Evolutionary conservation across 1,140 invertebrate species (phyloP).

Genomic region (Brachionus koreanus): DNA sequence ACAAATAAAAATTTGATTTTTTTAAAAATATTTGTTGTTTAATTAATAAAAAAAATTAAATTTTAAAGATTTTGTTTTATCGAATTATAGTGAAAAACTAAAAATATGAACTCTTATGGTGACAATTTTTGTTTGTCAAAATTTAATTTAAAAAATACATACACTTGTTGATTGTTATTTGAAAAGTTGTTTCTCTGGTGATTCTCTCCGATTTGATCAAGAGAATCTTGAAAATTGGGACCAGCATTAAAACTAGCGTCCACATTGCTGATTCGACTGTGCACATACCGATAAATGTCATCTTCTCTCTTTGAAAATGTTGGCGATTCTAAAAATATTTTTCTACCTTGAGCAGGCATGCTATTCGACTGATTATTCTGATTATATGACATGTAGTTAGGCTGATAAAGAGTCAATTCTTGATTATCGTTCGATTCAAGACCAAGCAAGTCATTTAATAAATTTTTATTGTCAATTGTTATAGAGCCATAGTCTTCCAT

Average conservation of each 20-base stretch:
- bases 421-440: constrained; percentile 10
- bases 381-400: not conserved
- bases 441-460: constrained; percentile 23
- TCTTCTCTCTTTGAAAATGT: constrained; percentile 39
- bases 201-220: not conserved
- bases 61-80: not conserved
- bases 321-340: constrained; percentile 11
- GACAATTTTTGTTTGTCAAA: too few relatives aligned
- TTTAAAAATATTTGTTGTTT: not conserved
- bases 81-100: too few relatives aligned
- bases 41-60: not conserved
- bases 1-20: not conserved
- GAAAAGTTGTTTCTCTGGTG: not conserved
- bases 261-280: constrained; percentile 36
- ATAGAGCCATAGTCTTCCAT: constrained; percentile 37
- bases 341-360: not conserved
- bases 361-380: not conserved
- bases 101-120: too few relatives aligned
- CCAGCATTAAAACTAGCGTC: not conserved
- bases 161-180: constrained; percentile 10
- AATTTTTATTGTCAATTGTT: constrained; percentile 42
- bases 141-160: too few relatives aligned
- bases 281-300: constrained; percentile 41
- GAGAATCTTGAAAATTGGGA: not conserved
- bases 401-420: not conserved